These are phyloP conservation scores for Caenorhabditis sinica DNA, from an alignment of 2,888 invertebrate species.

Conservation along the genomic window DNA sequence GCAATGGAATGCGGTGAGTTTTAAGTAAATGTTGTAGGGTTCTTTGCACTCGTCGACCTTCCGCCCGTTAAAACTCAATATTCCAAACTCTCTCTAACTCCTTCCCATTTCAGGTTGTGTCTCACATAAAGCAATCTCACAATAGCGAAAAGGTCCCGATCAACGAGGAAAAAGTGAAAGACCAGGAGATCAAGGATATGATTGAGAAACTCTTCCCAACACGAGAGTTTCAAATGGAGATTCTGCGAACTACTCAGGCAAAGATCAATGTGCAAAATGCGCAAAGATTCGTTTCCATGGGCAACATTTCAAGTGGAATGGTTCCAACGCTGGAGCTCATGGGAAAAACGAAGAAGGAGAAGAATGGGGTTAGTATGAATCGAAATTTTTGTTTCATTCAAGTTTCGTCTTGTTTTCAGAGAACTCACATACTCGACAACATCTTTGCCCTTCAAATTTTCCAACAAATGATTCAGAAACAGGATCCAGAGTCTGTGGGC, in stretches of 20 bases:
- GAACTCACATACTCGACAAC: too few relatives aligned
- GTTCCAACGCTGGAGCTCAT: neutral
- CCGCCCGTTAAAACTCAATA: too few relatives aligned
- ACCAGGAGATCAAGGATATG: neutral
- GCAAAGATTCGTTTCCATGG: too few relatives aligned
- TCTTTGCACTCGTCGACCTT: too few relatives aligned
- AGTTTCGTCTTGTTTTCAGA: too few relatives aligned
- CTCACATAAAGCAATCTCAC: neutral
- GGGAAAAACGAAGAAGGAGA: neutral
- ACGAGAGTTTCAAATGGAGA: neutral
- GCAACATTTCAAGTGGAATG: neutral
- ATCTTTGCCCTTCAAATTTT: too few relatives aligned
- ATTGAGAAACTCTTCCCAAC: neutral
- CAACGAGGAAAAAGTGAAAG: neutral
- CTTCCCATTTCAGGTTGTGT: neutral
- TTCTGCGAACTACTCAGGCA: neutral
- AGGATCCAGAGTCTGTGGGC: too few relatives aligned
- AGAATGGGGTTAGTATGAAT: neutral
- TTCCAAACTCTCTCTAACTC: too few relatives aligned
- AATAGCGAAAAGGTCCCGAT: neutral
- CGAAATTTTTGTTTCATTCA: too few relatives aligned
- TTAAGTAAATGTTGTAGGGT: too few relatives aligned
- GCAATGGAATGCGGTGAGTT: neutral
- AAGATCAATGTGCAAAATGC: neutral
- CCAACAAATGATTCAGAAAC: too few relatives aligned